Evolutionary conservation across 2,888 invertebrate genomes (phyloP), one percentile per base, ranked within the genome.

Genomic region (Girardia tigrina): DNA sequence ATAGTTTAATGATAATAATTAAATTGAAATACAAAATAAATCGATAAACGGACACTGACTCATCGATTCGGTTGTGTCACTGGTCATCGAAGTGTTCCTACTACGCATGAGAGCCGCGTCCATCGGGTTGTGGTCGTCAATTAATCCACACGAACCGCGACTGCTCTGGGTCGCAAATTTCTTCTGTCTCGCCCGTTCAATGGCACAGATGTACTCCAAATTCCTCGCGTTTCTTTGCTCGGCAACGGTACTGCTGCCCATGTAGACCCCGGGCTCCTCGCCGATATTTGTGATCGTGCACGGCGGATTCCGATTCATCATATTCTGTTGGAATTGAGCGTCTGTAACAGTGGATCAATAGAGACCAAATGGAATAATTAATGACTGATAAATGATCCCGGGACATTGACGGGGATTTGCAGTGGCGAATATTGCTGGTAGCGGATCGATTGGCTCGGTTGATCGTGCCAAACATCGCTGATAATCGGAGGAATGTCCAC

Each of bases 161-260:
- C 56, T 56, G 23, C 20, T 20, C 23, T 56, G 56, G 23, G 56
- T 56, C 23, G 56, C 56, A 6, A 56, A n/a, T 16, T 74, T 74
- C 23, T 74, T 74, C 74, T 42, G 42, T 56, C 69, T 42, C 2
- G 74, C 74, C 23, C 74, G 56, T 28, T 74, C 74, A 56, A 74
- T 74, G 12, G 74, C 74, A 56, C 27, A 56, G 1, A 23, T 23
- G 20, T 74, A 74, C 20, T 74, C 74, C 56, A 56, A 26, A 56
- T 42, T 74, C 27, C 74, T 23, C 1, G 74, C 74, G 26, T 23
- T 74, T 74, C 74, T 2, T 69, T 74, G 56, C 27, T 74, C 74
- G 6, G 42, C 74, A 56, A 56, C 56, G n/a, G 56, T 20, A 56
- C 23, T 56, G n/a, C n/a, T n/a, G n/a, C n/a, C n/a, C 56, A 56